Evolutionary conservation across 2,888 invertebrate species (phyloP).

Genomic region (Chalcis sispes): DNA sequence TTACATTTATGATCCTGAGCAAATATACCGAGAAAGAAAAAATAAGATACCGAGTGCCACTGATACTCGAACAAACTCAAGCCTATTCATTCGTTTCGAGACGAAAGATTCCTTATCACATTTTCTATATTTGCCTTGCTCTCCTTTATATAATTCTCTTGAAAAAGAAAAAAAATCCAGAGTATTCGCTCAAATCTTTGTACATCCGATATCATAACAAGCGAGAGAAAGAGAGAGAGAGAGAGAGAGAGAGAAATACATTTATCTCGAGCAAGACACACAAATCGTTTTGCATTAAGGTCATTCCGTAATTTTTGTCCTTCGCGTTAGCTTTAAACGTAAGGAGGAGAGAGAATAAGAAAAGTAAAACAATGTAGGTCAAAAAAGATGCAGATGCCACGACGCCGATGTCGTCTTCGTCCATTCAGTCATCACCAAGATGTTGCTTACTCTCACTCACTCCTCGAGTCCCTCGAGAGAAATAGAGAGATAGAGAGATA

Average conservation of each 20-base stretch:
- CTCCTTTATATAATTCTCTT: background rate
- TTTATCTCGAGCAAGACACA: constrained; percentile 18
- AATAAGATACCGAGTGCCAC: background rate
- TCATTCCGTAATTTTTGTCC: constrained; percentile 23
- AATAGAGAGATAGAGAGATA: background rate
- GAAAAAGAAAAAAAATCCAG: background rate
- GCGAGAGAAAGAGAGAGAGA: background rate
- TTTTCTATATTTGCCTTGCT: constrained; percentile 3
- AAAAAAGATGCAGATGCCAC: constrained; percentile 1
- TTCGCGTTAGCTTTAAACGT: too few relatives aligned
- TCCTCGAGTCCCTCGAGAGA: background rate
- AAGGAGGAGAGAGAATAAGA: background rate
- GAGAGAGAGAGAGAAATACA: constrained; percentile 47
- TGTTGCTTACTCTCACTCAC: too few relatives aligned
- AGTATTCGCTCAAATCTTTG: too few relatives aligned
- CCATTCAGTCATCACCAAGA: background rate
- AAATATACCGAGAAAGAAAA: background rate
- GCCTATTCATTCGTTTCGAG: background rate
- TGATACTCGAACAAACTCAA: background rate
- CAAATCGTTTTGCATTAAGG: constrained; percentile 26
- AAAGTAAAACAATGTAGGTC: constrained; percentile 32
- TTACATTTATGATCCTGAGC: too few relatives aligned
- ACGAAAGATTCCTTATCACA: constrained; percentile 10
- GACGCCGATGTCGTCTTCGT: background rate
- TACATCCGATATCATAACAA: too few relatives aligned